Evolutionary conservation across 2,888 invertebrate species (phyloP).

Genomic region (Dorcus parallelipipedus): DNA sequence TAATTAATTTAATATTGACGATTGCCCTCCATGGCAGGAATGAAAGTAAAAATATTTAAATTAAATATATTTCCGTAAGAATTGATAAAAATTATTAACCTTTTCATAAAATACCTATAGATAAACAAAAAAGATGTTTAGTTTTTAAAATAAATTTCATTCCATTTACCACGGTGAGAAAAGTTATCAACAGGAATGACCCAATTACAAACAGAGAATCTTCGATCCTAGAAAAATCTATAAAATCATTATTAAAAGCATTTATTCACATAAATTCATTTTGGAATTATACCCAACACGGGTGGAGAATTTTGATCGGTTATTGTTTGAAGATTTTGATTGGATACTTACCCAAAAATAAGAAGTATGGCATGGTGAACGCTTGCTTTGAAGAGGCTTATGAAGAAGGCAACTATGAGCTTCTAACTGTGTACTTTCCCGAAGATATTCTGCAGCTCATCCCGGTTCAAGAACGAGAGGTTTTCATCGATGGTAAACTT

Average conservation of each 20-base stretch:
- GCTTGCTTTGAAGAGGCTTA: conserved; percentile 5
- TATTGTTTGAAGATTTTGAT: neutral
- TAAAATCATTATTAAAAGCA: conserved; percentile 6
- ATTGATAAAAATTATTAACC: too few species aligned
- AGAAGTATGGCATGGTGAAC: neutral
- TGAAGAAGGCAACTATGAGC: neutral
- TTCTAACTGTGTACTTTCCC: neutral
- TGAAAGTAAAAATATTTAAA: too few species aligned
- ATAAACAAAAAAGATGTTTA: too few species aligned
- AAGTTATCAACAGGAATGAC: too few species aligned
- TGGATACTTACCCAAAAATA: neutral
- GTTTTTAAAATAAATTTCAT: too few species aligned
- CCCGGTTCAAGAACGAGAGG: neutral
- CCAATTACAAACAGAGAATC: neutral
- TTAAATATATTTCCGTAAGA: too few species aligned
- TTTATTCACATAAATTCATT: conserved; percentile 8
- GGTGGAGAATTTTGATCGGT: neutral
- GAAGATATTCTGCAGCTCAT: neutral
- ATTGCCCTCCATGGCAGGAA: too few species aligned
- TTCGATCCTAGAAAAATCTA: conserved; percentile 6
- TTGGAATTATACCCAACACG: conserved; percentile 8
- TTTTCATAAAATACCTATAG: too few species aligned
- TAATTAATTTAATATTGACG: too few species aligned
- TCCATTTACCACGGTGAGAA: too few species aligned
- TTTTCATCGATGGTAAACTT: neutral